These are phyloP conservation scores for Chamaetylas fuelleborni DNA, from an alignment of 2,113 vertebrate genomes.

Conservation along the genomic window DNA sequence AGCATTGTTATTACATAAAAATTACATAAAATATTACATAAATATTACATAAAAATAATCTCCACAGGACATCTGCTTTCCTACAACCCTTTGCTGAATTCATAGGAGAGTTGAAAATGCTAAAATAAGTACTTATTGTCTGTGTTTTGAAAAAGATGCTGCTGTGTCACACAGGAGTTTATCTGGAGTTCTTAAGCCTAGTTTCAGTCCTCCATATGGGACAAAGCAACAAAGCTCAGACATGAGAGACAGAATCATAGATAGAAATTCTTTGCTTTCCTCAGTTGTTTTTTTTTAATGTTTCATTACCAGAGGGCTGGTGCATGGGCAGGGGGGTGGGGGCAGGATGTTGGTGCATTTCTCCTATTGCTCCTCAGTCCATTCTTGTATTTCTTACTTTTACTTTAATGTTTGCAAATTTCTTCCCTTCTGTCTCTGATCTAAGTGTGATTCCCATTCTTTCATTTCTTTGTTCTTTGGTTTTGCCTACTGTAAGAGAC, in stretches of 20 bases:
- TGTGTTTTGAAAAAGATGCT: not conserved
- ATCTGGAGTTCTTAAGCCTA: not conserved
- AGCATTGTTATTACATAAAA: not conserved
- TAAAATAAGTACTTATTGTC: not conserved
- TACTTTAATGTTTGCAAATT: not conserved
- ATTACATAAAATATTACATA: too few relatives aligned
- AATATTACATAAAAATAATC: not conserved
- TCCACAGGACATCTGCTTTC: not conserved
- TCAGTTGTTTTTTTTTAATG: not conserved
- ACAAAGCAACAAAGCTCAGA: not conserved
- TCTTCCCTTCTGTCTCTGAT: not conserved
- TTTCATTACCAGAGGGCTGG: not conserved
- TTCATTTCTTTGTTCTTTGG: not conserved
- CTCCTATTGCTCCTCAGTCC: not conserved
- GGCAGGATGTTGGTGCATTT: not conserved
- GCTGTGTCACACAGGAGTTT: not conserved
- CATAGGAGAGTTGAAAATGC: not conserved
- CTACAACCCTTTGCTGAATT: not conserved
- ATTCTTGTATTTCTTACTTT: not conserved
- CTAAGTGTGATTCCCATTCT: not conserved
- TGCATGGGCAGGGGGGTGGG: accelerated
- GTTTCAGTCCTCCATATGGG: not conserved
- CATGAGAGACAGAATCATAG: not conserved
- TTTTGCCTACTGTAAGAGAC: not conserved
- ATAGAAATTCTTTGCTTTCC: not conserved